Evolutionary conservation across 2,113 vertebrate genomes (phyloP).

Genomic region (Podilymbus podiceps): DNA sequence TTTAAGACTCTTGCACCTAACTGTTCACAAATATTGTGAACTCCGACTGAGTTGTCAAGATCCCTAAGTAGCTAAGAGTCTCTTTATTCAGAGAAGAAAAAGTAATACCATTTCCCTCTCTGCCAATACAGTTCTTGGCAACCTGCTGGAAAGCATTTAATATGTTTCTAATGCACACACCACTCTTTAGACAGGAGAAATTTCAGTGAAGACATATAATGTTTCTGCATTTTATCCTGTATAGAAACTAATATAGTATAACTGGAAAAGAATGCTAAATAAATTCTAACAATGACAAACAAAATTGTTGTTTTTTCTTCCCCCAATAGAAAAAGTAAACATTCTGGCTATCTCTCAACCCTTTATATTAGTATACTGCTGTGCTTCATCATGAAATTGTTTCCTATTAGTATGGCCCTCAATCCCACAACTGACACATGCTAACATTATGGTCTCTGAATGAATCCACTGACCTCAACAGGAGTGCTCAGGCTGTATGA

Average conservation of each 20-base stretch:
- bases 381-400: not conserved
- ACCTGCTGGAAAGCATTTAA: not conserved
- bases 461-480: not conserved
- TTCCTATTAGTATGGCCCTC: not conserved
- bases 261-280: not conserved
- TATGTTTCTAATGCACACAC: not conserved
- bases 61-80: not conserved
- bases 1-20: not conserved
- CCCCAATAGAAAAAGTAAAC: not conserved
- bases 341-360: not conserved
- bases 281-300: not conserved
- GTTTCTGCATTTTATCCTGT: not conserved
- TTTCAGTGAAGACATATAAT: not conserved
- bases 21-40: not conserved
- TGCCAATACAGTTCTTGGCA: not conserved
- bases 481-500: not conserved
- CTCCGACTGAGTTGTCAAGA: not conserved
- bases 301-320: not conserved
- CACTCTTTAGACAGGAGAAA: not conserved
- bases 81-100: not conserved
- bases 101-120: not conserved
- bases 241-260: not conserved
- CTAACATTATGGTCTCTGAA: not conserved
- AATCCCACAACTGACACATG: not conserved
- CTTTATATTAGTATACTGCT: not conserved